Base-by-base conservation (phyloP, 2,113 vertebrate species). In the Phaethon lepturus region DNA sequence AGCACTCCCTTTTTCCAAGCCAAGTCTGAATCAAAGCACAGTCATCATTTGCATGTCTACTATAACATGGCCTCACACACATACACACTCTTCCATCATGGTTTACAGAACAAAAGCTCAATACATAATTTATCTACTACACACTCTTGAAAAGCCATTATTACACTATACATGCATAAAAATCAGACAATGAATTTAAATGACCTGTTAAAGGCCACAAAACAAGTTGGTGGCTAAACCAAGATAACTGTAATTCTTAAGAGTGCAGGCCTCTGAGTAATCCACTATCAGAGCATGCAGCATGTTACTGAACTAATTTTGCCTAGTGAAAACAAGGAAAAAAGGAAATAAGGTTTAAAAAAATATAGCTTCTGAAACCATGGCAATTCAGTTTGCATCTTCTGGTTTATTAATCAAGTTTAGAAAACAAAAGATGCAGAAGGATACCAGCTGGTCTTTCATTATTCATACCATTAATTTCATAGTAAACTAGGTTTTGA, bases 151-250 rank as follows among this genome's bases (percentile, higher is more conserved):
- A 88, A 84, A 91, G 85, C 9, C 82, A 38, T 81, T 86, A 92
- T 94, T 96, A 93, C 56, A 50, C 52, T 75, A 28, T 3, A 85
- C 35, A 59, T 52, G 42, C 83, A 89, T 81, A 96, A 93, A 94
- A 92, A 95, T 64, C 78, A 72, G 63, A 67, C 91, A 88, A 93
- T 75, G 63, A 86, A 90, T 80, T 94, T 90, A 78, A 95, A 90
- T 74, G 84, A 93, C 76, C 88, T 74, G 42, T 68, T 94, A 83
- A 95, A 96, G 93, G 76, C 93, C 86, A 93, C 84, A 94, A 81
- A 90, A 86, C 77, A 88, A 95, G 58, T 24, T 89, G 69, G 84
- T 89, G 83, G 86, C 83, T 88, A 90, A 92, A 66, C 58, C 68
- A 88, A 90, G 82, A 50, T 77, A 88, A 95, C n/a, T 86, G 84